Base-by-base conservation (phyloP, 2,888 invertebrate genomes). In the Sarcophaga rosellei region DNA sequence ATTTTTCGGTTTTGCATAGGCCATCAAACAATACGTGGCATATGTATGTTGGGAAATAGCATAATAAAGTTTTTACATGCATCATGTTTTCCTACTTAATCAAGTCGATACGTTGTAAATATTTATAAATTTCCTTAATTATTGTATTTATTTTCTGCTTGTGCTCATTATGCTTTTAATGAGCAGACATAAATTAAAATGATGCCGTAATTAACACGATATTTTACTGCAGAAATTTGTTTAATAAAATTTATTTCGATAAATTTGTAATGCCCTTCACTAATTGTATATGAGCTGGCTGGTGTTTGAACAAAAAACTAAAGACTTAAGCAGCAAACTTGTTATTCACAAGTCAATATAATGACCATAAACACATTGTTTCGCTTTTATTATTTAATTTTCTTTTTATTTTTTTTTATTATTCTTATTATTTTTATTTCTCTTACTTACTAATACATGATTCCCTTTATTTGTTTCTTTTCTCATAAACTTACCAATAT, bases 291-390 rank as follows among this genome's bases (percentile, higher is more conserved):
- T 35, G 35, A 10, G 10, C 35, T n/a, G 35, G 10, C 35, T 35
- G 6, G 35, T 35, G 8, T 1, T 10, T 35, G 35, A 35, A 35
- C 3, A 35, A 35, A 35, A 35, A 62, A 62, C 63, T 15, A 63
- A 63, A 20, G 63, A 63, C 69, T 69, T 69, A 45, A 21, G 21
- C n/a, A 69, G n/a, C 12, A 47, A 20, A 69, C 66, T 69, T 47
- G 8, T 20, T n/a, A 20, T 69, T 44, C 17, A 35, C 35, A 15
- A 65, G 25, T 2, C 15, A 25, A 25, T 65, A 65, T 65, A n/a
- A 23, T n/a, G 62, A n/a, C n/a, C 11, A n/a, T 62, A 23, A 62
- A 59, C 35, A 35, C 35, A 2, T 35, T 35, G 35, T 53, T 53
- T 53, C 10, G 53, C 17, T 10, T 53, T 53, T 15, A 53, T 53